These are phyloP conservation scores for Valencia hispanica DNA, from an alignment of 2,797 vertebrate species.

Conservation along the genomic window DNA sequence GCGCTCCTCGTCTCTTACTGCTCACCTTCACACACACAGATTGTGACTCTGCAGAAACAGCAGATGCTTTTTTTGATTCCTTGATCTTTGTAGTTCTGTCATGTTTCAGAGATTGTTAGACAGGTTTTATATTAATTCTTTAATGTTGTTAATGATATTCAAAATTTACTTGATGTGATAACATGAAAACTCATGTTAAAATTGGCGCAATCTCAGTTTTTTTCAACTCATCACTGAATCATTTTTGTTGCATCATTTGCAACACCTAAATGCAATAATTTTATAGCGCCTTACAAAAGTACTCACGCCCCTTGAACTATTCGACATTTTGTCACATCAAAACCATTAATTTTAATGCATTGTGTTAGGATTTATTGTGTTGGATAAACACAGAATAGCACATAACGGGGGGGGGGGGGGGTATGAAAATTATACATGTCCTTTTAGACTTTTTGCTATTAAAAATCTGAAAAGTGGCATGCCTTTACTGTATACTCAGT, in stretches of 20 bases:
- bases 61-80: background rate
- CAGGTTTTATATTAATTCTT: background rate
- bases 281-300: background rate
- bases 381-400: background rate
- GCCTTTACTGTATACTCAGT: background rate
- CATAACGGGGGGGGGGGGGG: background rate
- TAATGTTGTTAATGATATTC: background rate
- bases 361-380: background rate
- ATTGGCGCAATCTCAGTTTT: background rate
- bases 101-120: background rate
- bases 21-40: slow-evolving; percentile 29
- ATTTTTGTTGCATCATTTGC: background rate
- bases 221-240: background rate
- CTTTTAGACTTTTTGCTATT: background rate
- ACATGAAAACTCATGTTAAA: background rate
- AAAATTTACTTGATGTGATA: background rate
- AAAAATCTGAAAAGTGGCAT: background rate
- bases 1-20: slow-evolving; percentile 1
- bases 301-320: too few relatives aligned
- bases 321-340: too few relatives aligned
- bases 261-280: background rate
- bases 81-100: background rate
- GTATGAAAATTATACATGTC: background rate
- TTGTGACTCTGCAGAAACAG: slow-evolving; percentile 58
- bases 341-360: background rate